These are phyloP conservation scores for Cottus gobio DNA, from an alignment of 2,113 vertebrate species.

Conservation along the genomic window DNA sequence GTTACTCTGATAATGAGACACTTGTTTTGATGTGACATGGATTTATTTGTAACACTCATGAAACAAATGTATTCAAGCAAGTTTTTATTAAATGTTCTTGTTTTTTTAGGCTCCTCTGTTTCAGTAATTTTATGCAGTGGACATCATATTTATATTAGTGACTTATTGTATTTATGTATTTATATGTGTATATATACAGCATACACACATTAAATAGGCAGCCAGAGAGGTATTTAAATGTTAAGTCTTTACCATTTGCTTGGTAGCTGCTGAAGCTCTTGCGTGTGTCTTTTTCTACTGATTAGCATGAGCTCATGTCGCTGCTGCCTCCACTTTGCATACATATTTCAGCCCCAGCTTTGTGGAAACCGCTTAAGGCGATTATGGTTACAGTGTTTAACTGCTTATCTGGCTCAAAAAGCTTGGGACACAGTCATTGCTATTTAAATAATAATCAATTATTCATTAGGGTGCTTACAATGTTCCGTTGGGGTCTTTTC, in stretches of 20 bases:
- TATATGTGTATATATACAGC: neutral
- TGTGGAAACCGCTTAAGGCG: constrained; percentile 8
- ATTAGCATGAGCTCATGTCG: constrained; percentile 50
- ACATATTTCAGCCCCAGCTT: constrained; percentile 22
- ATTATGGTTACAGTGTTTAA: neutral
- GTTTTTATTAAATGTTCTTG: neutral
- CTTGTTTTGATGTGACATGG: constrained; percentile 27
- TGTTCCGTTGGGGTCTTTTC: no score
- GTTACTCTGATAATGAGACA: constrained; percentile 25
- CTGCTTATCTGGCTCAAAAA: neutral
- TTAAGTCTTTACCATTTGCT: neutral
- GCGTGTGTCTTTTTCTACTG: constrained; percentile 17
- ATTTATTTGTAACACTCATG: neutral
- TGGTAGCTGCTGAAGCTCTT: neutral
- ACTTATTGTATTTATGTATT: no score
- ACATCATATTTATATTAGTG: neutral
- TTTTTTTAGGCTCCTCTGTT: neutral
- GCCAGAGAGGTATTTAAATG: neutral
- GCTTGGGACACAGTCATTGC: neutral
- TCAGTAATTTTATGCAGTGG: neutral
- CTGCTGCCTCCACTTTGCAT: constrained; percentile 29
- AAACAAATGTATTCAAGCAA: neutral
- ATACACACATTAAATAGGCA: neutral
- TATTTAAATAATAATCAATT: neutral
- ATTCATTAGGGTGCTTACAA: neutral